Base-by-base conservation (phyloP, 2,113 vertebrate genomes). In the Triplophysa tibetana region DNA sequence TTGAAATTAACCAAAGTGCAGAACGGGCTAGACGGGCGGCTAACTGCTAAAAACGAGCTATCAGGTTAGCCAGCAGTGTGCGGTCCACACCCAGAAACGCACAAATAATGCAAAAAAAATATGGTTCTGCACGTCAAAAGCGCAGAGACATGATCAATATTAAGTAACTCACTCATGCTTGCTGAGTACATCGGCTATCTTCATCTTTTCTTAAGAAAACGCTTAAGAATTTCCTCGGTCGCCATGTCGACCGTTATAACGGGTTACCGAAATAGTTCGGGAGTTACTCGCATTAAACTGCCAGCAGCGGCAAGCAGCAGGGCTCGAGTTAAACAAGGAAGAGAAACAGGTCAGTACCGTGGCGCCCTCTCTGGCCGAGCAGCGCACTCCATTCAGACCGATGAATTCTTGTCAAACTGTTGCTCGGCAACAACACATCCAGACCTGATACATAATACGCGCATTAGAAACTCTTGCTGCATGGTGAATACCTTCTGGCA, bases 181-280 rank as follows among this genome's bases (percentile, higher is more conserved):
- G 91, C 90, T 87, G 85, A 79, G 89, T 85, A 86, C n/a, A n/a
- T 90, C 87, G 86, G 90, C 90, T 85, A 86, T 89, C 80, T 92
- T 90, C 91, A 91, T 93, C 90, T 88, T 86, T 89, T 77, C 90
- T 88, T 84, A 88, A 85, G 81, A 88, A 91, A 91, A 67, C 78
- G 86, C 69, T 87, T 87, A 82, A 77, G 90, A 90, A 87, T 92
- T 92, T 91, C 84, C 84, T 84, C 82, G 79, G 85, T 86, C 82
- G 90, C 90, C 92, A 93, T 93, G 83, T 91, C 92, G 89, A 90
- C 89, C 87, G 85, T 88, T 88, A 86, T 63, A 93, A 87, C 89
- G 52, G 86, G 90, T 90, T 90, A 87, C 89, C 87, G 86, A 89
- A 88, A 89, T 89, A 87, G 85, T 65, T 85, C 86, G 87, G 89